These are phyloP conservation scores for Syndactyla subalaris DNA, from an alignment of 2,797 vertebrate genomes.

Conservation along the genomic window DNA sequence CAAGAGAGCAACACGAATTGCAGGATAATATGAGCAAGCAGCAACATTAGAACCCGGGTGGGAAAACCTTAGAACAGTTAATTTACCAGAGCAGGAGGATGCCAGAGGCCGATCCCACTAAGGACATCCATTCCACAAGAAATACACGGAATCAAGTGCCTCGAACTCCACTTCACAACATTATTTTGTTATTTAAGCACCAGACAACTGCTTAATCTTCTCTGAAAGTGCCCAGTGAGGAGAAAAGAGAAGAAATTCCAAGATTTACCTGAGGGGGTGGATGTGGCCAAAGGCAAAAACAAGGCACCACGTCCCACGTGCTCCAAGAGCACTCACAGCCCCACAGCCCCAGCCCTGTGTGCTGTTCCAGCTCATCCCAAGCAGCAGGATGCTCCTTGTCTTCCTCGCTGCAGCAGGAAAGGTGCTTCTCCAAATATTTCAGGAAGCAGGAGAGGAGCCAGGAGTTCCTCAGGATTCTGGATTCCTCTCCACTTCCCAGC, in stretches of 20 bases:
- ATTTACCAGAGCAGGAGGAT: background rate
- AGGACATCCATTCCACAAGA: background rate
- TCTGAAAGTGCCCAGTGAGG: background rate
- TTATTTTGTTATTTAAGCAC: background rate
- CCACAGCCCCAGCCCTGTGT: background rate
- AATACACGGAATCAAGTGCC: background rate
- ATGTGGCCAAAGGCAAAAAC: background rate
- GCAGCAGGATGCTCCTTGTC: background rate
- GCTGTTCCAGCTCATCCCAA: background rate
- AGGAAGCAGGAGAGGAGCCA: background rate
- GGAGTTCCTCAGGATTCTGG: background rate
- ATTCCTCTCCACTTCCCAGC: background rate
- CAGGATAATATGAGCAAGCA: background rate
- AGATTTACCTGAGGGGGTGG: background rate
- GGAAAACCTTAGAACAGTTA: background rate
- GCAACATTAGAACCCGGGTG: background rate
- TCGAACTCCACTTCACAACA: background rate
- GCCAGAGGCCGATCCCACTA: background rate
- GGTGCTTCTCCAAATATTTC: background rate
- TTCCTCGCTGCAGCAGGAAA: background rate
- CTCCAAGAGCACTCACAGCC: background rate
- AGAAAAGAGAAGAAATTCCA: background rate
- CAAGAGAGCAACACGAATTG: background rate
- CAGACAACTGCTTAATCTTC: background rate
- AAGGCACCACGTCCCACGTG: accelerated